Percentiles rank a stretch among this genome's conserved stretches.
Evolutionary conservation across 2,113 vertebrate species (phyloP).

Genomic region (Saguinus midas): DNA sequence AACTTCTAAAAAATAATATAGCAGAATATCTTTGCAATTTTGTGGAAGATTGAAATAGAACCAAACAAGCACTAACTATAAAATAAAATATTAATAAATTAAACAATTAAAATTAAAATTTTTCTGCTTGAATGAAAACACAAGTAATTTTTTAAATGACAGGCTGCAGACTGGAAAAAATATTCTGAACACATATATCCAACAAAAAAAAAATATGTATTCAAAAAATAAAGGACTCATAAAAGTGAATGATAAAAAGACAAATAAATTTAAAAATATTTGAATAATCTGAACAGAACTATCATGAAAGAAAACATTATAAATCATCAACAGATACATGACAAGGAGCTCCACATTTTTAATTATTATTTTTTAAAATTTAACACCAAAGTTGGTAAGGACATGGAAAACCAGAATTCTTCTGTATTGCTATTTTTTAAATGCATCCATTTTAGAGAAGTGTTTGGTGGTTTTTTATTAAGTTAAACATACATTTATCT

Average conservation of each 20-base stretch:
- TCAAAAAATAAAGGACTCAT: neutral
- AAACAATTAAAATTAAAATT: constrained; percentile 26
- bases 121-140: neutral
- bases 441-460: neutral
- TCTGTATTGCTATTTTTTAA: neutral
- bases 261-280: neutral
- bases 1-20: neutral
- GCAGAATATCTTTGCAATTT: neutral
- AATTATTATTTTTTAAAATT: neutral
- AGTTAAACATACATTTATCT: neutral
- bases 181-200: neutral
- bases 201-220: neutral
- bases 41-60: neutral
- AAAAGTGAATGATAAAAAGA: neutral
- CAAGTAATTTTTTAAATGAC: neutral
- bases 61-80: neutral
- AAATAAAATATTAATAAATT: neutral
- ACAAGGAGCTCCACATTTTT: neutral
- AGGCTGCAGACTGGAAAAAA: neutral
- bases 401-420: neutral
- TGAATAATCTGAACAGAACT: neutral
- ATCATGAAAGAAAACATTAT: neutral
- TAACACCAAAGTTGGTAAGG: neutral
- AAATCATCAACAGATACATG: neutral
- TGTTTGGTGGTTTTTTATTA: neutral